Conservation (phyloP, 2,888 invertebrate species). For the Hypsopygia costalis region DNA sequence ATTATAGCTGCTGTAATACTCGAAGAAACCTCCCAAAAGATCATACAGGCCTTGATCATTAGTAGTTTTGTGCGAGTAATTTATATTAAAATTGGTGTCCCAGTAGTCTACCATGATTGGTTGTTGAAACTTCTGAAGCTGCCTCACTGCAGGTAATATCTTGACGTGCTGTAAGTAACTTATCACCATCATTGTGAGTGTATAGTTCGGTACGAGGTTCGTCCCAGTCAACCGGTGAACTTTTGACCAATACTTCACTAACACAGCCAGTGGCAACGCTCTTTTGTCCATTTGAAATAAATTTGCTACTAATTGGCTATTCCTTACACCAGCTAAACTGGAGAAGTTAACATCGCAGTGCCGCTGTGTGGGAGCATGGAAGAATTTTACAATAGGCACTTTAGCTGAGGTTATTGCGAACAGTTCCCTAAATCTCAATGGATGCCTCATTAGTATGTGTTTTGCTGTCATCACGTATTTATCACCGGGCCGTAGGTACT, state of each 20-base stretch:
- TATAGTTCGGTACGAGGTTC: conserved; percentile 83
- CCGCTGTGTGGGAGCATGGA: conserved; percentile 79
- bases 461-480: conserved; percentile 40
- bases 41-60: conserved; percentile 56
- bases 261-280: conserved; percentile 78
- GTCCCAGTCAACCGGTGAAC: conserved; percentile 78
- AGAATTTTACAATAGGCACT: conserved; percentile 88
- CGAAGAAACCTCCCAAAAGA: conserved; percentile 82
- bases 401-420: conserved; percentile 83
- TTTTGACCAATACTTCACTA: conserved; percentile 89
- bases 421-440: conserved; percentile 67
- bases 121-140: conserved; percentile 53
- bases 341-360: conserved; percentile 87
- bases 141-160: conserved; percentile 76
- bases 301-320: conserved; percentile 82
- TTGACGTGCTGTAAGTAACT: conserved; percentile 85
- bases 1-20: conserved; percentile 80
- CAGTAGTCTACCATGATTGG: conserved; percentile 68
- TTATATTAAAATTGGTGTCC: conserved; percentile 78
- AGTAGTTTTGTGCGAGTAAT: conserved; percentile 24
- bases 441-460: conserved; percentile 45
- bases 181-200: conserved; percentile 83
- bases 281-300: conserved; percentile 78
- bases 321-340: conserved; percentile 83
- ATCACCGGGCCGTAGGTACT: conserved; percentile 15